phyloP scores from a whole-genome alignment of 37 sponge, comb jelly and placozoan species.

The Aplysina aerophoba region DNA sequence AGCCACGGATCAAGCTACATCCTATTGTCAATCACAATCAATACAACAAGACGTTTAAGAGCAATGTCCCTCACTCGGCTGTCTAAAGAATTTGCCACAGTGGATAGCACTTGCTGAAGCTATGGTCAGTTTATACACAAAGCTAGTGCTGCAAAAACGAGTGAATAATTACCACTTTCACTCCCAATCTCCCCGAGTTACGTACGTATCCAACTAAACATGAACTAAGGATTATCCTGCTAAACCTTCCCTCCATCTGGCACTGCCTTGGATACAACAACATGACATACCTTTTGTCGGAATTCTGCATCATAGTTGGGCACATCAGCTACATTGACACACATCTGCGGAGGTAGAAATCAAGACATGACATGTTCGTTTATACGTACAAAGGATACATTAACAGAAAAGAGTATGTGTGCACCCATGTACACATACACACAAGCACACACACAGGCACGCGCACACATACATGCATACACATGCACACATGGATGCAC shows the following conservation, averaged over 20 bases:
- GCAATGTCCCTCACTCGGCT: neutral
- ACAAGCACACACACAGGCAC: constrained; percentile 19
- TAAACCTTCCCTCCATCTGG: too few species aligned
- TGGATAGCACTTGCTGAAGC: too few species aligned
- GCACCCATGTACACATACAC: neutral
- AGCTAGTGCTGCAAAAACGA: too few species aligned
- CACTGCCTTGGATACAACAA: too few species aligned
- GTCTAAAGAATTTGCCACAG: too few species aligned
- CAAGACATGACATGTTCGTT: neutral
- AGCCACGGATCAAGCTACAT: too few species aligned
- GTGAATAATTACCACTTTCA: too few species aligned
- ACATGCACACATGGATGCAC: neutral
- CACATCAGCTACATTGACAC: neutral
- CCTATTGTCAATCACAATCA: neutral
- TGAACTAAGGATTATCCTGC: too few species aligned
- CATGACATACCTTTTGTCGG: neutral
- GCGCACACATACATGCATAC: constrained; percentile 16
- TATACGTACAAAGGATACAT: neutral
- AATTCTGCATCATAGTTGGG: neutral
- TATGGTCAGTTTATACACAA: too few species aligned
- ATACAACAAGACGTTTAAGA: neutral
- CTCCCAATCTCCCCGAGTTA: too few species aligned
- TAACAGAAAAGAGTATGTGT: too few species aligned
- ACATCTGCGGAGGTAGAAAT: neutral
- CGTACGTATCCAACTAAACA: too few species aligned